phyloP scores from a whole-genome alignment of 2,113 vertebrate genomes.

The Panthera leo region DNA sequence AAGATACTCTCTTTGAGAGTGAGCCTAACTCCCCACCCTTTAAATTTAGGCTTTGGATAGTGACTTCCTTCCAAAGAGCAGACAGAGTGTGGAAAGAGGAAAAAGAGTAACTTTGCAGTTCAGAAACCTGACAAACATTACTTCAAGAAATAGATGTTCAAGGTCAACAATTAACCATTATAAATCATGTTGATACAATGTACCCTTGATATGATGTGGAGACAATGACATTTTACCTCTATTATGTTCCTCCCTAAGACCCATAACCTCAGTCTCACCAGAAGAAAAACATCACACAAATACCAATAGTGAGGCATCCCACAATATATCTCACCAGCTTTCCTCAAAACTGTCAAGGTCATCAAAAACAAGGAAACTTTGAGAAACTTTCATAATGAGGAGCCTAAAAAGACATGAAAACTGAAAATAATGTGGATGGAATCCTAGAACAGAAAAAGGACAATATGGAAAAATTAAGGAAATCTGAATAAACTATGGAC shows the following conservation, averaged over 20 bases:
- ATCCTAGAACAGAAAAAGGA: neutral
- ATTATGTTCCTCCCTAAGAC: neutral
- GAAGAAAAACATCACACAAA: neutral
- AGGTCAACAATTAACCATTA: neutral
- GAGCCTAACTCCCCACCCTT: neutral
- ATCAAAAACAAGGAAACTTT: conserved; percentile 12
- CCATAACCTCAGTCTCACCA: neutral
- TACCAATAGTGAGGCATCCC: neutral
- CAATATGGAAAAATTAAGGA: neutral
- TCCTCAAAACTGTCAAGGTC: neutral
- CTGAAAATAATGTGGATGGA: neutral
- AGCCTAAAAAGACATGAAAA: neutral
- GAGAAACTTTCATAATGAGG: neutral
- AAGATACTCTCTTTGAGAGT: neutral
- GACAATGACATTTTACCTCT: neutral
- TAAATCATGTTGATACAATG: neutral
- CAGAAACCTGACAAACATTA: neutral
- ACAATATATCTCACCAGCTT: neutral
- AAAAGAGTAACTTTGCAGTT: neutral
- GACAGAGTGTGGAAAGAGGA: neutral
- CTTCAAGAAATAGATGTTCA: neutral
- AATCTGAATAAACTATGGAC: neutral
- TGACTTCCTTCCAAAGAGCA: neutral
- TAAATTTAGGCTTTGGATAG: neutral
- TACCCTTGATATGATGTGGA: neutral